These are phyloP conservation scores for Rotaria macrura DNA, from an alignment of 2,888 invertebrate species.

Conservation along the genomic window DNA sequence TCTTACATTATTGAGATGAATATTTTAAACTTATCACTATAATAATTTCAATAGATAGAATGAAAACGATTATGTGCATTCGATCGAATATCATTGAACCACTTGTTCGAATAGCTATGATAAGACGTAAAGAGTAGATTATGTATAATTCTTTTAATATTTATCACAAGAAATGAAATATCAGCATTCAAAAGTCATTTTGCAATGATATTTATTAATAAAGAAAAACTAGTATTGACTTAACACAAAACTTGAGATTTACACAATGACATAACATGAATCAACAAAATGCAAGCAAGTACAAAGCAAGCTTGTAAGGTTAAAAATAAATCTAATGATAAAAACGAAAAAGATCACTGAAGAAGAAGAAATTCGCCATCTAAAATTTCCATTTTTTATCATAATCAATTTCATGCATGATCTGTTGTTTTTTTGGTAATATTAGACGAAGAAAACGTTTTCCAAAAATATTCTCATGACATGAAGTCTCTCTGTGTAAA, in stretches of 20 bases:
- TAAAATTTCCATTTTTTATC: background rate
- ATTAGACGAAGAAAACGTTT: too few species aligned
- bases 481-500: too few species aligned
- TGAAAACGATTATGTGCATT: too few species aligned
- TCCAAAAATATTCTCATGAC: too few species aligned
- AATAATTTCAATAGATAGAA: too few species aligned
- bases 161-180: too few species aligned
- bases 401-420: background rate
- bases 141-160: too few species aligned
- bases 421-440: too few species aligned
- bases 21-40: too few species aligned
- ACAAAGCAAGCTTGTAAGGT: background rate
- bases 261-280: background rate
- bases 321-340: background rate
- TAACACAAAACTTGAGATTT: background rate
- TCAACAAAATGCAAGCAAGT: background rate
- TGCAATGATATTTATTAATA: background rate
- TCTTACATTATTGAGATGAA: background rate
- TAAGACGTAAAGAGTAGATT: too few species aligned
- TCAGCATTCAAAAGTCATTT: background rate
- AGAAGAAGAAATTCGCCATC: background rate
- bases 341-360: background rate
- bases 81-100: too few species aligned
- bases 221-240: background rate
- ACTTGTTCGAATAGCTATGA: too few species aligned